Evolutionary conservation across 1,140 invertebrate species (phyloP).

Genomic region (Pinna nobilis): DNA sequence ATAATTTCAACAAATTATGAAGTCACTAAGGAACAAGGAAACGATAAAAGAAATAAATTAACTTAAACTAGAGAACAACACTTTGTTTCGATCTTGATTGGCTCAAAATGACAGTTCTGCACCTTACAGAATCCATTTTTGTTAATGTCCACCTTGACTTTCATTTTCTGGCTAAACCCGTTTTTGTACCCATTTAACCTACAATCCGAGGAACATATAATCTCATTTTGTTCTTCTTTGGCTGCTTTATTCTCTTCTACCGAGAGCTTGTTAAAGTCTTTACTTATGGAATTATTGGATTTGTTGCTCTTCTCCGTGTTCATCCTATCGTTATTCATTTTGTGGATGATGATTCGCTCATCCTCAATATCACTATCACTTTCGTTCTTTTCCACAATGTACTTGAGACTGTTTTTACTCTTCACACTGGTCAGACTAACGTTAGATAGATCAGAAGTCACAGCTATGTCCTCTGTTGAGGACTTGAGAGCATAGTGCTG

Average conservation of each 20-base stretch:
- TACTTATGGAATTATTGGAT: slow-evolving; percentile 7
- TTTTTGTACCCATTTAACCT: slow-evolving; percentile 28
- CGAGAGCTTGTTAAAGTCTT: slow-evolving; percentile 3
- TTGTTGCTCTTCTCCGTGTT: slow-evolving; percentile 1
- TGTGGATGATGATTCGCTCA: slow-evolving; percentile 8
- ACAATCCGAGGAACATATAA: slow-evolving; percentile 44
- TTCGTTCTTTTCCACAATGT: slow-evolving; percentile 52
- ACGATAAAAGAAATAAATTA: neutral
- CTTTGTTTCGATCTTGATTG: slow-evolving; percentile 61
- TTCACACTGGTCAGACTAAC: slow-evolving; percentile 43
- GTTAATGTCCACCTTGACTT: slow-evolving; percentile 62
- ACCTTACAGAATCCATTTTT: slow-evolving; percentile 60
- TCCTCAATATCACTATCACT: slow-evolving; percentile 57
- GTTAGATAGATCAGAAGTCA: slow-evolving; percentile 42
- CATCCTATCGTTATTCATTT: slow-evolving; percentile 12
- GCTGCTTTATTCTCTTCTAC: slow-evolving; percentile 8
- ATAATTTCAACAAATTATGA: neutral
- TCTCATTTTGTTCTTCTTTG: slow-evolving; percentile 7
- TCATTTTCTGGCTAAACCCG: slow-evolving; percentile 24
- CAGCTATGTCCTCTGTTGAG: slow-evolving; percentile 30
- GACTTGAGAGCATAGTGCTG: slow-evolving; percentile 23
- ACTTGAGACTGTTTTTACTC: slow-evolving; percentile 56
- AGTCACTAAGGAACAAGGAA: neutral
- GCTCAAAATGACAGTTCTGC: slow-evolving; percentile 31
- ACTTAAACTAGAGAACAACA: slow-evolving; percentile 69